phyloP scores from a whole-genome alignment of 2,797 vertebrate genomes.

The Vireo griseus region DNA sequence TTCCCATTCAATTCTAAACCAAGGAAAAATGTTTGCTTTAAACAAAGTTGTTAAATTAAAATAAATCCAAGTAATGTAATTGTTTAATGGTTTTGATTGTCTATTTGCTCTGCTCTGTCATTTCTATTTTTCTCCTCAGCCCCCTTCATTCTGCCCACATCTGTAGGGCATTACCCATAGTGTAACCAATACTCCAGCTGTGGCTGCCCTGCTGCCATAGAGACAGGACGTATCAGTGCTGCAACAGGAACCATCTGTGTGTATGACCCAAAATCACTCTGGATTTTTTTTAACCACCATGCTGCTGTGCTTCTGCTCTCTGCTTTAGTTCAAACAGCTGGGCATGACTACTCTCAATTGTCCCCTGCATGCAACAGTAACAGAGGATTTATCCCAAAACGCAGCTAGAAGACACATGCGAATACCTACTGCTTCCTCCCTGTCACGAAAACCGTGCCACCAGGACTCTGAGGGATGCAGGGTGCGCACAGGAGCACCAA shows the following conservation, averaged over 20 bases:
- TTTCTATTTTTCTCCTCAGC: constrained; percentile 22
- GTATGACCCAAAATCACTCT: constrained; percentile 50
- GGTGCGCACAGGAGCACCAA: not conserved
- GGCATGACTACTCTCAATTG: not conserved
- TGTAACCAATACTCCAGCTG: constrained; percentile 63
- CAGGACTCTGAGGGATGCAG: not conserved
- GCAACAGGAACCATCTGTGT: constrained; percentile 63
- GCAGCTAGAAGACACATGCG: not conserved
- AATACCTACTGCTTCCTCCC: not conserved
- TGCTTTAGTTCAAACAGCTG: not conserved
- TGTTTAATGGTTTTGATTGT: not conserved
- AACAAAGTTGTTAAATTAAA: not conserved
- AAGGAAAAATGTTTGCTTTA: not conserved
- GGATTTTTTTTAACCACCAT: not conserved
- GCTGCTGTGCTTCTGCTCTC: not conserved
- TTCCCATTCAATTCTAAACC: not conserved
- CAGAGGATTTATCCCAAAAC: not conserved
- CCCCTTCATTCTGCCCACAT: constrained; percentile 45
- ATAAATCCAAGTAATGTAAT: not conserved
- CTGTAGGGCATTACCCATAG: constrained; percentile 61
- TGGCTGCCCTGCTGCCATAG: constrained; percentile 50
- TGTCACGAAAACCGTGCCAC: rapidly evolving
- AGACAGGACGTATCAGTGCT: constrained; percentile 46
- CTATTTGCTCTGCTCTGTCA: not conserved
- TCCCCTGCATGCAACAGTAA: not conserved